Evolutionary conservation across 2,113 vertebrate genomes (phyloP), one percentile per base, ranked within the genome.

Genomic region (Amblyopsis rosae): DNA sequence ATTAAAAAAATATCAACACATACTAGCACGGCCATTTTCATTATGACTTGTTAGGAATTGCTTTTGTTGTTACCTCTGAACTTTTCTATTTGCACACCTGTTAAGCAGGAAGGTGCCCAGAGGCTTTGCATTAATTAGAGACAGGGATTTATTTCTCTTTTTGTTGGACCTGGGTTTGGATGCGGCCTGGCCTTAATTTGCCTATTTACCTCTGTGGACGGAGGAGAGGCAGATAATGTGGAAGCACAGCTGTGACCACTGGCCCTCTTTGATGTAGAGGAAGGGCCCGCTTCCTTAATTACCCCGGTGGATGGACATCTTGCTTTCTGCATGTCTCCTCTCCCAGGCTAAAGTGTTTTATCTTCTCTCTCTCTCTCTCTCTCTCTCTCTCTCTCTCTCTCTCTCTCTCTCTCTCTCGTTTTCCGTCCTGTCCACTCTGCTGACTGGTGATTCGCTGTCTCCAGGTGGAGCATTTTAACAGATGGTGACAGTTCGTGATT

Each of bases 261-360:
- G 80, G 81, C 78, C 73, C 75, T 77, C 77, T 84, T 84, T 87
- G 85, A 89, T 90, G 84, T 86, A 76, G 62, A 80, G 82, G 81
- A 80, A 81, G 73, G 73, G 77, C 80, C 78, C 82, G 15, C 81
- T 89, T 89, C 79, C 78, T 78, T 90, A 89, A 91, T 89, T 86
- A 82, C 88, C 82, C 87, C 41, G 72, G 82, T 80, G 85, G 86
- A 84, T 80, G 72, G 64, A 77, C 47, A 50, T 35, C 78, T 80
- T 77, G 75, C 77, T 86, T 80, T 80, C 70, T 57, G 19, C 48
- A 65, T 53, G 8, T 66, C 67, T 76, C 58, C 61, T 66, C 78
- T 63, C 62, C 54, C 67, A 19, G 57, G 66, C 12, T 17, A 9
- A 17, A 2, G 35, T 41, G 35, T 41, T 41, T 41, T 41, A 6